Evolutionary conservation across 2,888 invertebrate genomes (phyloP), one percentile per base, ranked within the genome.

Genomic region (Tipula confusa): DNA sequence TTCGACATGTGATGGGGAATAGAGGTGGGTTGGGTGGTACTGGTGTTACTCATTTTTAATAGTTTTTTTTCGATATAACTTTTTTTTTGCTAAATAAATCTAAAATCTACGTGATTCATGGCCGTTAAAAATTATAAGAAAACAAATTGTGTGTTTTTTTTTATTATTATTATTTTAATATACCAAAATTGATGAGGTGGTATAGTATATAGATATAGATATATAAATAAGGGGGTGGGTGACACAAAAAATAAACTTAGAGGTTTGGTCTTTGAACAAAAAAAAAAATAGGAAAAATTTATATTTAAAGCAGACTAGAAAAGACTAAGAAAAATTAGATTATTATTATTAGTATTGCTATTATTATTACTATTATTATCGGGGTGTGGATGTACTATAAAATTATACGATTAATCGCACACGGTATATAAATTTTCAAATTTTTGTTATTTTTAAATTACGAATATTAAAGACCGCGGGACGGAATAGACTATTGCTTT

Each of bases 61-160:
- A 64, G 64, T 64, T 64, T 64, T 64, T 64, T 64, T 83, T 48
- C 43, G 29, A 64, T 83, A 29, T 48, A 64, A 64, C 64, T 64
- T 64, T 64, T 83, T 36, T 84, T 84, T 83, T 38, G 79, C 43
- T 33, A 85, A 85, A 85, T 85, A 85, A 85, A 85, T 85, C 85
- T 85, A 85, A 85, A 85, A 85, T 85, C 84, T 85, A 85, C 85
- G 85, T 85, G 85, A 85, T 85, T 85, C 85, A 85, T 85, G 84
- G 84, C 85, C 85, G 85, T 85, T 85, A 85, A 85, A 85, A 85
- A 84, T 85, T 84, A 83, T 84, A 84, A 83, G 84, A 85, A 85
- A 85, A 84, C 85, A 85, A 85, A 85, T 85, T 85, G 85, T 85
- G 85, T 85, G 85, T 85, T 84, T 85, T 84, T 43, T 43, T 64